These are phyloP conservation scores for Lucifuga dentata DNA, from an alignment of 2,113 vertebrate genomes.

Conservation along the genomic window DNA sequence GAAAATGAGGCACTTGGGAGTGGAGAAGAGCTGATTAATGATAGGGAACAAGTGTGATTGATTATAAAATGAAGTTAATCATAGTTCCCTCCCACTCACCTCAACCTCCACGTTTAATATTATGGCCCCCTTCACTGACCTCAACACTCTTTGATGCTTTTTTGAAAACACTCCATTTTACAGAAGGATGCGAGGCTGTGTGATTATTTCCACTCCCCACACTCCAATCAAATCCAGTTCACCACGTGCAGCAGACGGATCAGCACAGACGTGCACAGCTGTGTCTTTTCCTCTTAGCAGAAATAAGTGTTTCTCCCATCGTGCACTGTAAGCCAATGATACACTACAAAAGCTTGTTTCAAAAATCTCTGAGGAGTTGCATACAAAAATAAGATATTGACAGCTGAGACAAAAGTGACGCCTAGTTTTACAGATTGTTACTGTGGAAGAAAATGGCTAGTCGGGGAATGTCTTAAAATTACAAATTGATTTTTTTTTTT, in stretches of 20 bases:
- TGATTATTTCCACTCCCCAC: constrained; percentile 37
- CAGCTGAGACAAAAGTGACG: constrained; percentile 7
- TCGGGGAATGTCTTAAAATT: no score
- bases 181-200: constrained; percentile 34
- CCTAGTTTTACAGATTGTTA: no score
- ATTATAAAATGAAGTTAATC: constrained; percentile 60
- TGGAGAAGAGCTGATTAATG: constrained; percentile 63
- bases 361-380: constrained; percentile 6
- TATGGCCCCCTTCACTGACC: constrained; percentile 42
- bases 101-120: constrained; percentile 24
- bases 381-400: constrained; percentile 6
- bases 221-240: constrained; percentile 52
- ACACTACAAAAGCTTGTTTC: not conserved
- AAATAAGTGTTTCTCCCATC: constrained; percentile 43
- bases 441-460: no score
- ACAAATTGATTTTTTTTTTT: no score
- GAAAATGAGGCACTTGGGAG: constrained; percentile 53
- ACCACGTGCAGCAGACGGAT: constrained; percentile 27
- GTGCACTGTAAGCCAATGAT: constrained; percentile 16
- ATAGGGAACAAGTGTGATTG: constrained; percentile 61
- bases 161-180: constrained; percentile 28
- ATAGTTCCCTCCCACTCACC: constrained; percentile 47
- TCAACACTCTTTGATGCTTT: constrained; percentile 33
- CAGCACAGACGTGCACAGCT: constrained; percentile 38
- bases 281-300: constrained; percentile 35